Evolutionary conservation across 2,888 invertebrate species (phyloP).

Genomic region (Phlogophora meticulosa): DNA sequence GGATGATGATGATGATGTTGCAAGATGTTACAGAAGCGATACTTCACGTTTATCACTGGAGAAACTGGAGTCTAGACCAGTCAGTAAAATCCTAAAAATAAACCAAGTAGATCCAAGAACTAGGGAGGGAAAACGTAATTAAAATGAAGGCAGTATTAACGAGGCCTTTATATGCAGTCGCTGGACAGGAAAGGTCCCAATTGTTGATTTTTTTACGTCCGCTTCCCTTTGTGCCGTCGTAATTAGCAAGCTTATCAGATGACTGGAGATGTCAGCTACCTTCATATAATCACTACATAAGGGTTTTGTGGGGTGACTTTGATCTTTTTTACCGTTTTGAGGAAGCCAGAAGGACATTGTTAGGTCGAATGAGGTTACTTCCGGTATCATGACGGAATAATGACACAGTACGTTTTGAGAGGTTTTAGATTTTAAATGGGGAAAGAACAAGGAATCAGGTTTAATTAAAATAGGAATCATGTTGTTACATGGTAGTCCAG

Average conservation of each 20-base stretch:
- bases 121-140: slow-evolving; percentile 6
- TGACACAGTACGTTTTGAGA: neutral
- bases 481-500: too few species aligned
- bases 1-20: too few species aligned
- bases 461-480: too few species aligned
- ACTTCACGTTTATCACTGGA: neutral
- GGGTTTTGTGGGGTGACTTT: slow-evolving; percentile 45
- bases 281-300: slow-evolving; percentile 47
- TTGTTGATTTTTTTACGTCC: slow-evolving; percentile 39
- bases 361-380: slow-evolving; percentile 4
- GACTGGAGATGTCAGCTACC: slow-evolving; percentile 52
- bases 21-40: too few species aligned
- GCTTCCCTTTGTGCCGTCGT: slow-evolving; percentile 42
- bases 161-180: slow-evolving; percentile 22
- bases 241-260: slow-evolving; percentile 64
- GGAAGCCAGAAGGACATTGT: slow-evolving; percentile 16
- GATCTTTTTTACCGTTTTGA: slow-evolving; percentile 39
- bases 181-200: neutral
- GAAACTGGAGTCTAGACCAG: neutral
- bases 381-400: slow-evolving; percentile 3
- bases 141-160: slow-evolving; percentile 5
- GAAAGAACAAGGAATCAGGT: neutral
- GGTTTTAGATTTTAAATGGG: too few species aligned
- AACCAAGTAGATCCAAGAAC: neutral
- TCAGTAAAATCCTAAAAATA: neutral